phyloP scores from a whole-genome alignment of 2,797 vertebrate genomes.

The Anguilla megastoma region DNA sequence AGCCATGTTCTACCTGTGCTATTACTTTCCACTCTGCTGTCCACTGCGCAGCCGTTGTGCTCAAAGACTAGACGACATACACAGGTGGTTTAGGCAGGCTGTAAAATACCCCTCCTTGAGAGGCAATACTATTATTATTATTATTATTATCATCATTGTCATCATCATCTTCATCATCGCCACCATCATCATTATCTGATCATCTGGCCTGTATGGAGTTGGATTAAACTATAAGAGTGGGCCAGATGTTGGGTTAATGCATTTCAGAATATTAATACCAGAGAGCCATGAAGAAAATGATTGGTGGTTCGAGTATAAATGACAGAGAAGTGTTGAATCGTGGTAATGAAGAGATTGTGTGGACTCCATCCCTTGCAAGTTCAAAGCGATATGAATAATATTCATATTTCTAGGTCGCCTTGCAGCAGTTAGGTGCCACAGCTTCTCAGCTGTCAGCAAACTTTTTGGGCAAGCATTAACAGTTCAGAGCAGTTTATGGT shows the following conservation, averaged over 20 bases:
- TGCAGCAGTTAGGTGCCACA: background rate
- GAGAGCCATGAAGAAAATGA: constrained; percentile 25
- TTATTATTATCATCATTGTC: background rate
- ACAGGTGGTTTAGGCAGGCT: too few species aligned
- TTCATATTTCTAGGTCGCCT: background rate
- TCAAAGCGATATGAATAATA: background rate
- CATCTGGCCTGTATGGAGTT: background rate
- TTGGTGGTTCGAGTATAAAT: constrained; percentile 26
- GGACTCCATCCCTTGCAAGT: constrained; percentile 19
- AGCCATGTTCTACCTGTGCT: background rate
- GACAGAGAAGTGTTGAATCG: constrained; percentile 27
- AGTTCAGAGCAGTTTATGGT: background rate
- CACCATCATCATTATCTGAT: too few species aligned
- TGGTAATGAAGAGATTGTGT: background rate
- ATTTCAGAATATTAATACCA: constrained; percentile 38
- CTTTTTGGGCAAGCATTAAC: background rate
- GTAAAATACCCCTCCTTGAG: background rate
- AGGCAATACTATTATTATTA: background rate
- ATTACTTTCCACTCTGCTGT: background rate
- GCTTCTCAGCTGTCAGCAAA: background rate
- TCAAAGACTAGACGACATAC: background rate
- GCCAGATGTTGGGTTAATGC: constrained; percentile 29
- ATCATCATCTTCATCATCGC: background rate
- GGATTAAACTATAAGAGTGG: constrained; percentile 12
- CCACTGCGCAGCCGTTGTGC: too few species aligned